Base-by-base conservation (phyloP, 2,113 vertebrate species). In the Ictalurus punctatus region DNA sequence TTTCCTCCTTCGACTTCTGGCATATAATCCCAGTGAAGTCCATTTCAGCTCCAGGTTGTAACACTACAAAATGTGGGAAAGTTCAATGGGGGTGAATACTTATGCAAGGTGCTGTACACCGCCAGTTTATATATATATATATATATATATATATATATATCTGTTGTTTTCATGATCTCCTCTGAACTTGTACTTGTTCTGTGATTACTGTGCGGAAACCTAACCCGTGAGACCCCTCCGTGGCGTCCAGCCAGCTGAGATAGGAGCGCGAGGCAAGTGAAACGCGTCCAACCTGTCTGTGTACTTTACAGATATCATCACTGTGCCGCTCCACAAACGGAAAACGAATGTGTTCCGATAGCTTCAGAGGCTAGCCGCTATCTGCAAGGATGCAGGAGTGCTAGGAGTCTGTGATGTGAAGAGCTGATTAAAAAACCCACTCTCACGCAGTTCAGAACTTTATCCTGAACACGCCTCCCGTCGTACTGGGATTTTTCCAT, bases 301-400 rank as follows among this genome's bases (percentile, higher is more conserved):
- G 48, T 71, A 80, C 54, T 87, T 78, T 69, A 71, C 85, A 80
- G 82, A 87, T 84, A 89, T 48, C 85, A 90, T 90, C 86, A 48
- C 34, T 90, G 34, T 63, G 71, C 59, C 37, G n/a, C 37, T 83
- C 37, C 84, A 90, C 71, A 69, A 87, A 87, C 48, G 61, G 85
- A 88, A 84, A 81, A 87, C 59, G 58, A 63, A 80, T 63, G 37
- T 73, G 83, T 81, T 73, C 78, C 63, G 79, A 76, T 40, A 80
- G 65, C 88, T 59, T 90, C 69, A 73, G 87, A 56, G 48, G 85
- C 34, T 74, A 25, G 56, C 90, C 58, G 71, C 93, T 94, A 94
- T 95, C 93, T 90, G 86, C 71, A 83, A 92, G 93, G 95, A 95
- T 93, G 78, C 93, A 95, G 92, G 89, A 89, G 76, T 90, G 87